Conservation (phyloP, 2,888 invertebrate species). For the Cantharis rustica region DNA sequence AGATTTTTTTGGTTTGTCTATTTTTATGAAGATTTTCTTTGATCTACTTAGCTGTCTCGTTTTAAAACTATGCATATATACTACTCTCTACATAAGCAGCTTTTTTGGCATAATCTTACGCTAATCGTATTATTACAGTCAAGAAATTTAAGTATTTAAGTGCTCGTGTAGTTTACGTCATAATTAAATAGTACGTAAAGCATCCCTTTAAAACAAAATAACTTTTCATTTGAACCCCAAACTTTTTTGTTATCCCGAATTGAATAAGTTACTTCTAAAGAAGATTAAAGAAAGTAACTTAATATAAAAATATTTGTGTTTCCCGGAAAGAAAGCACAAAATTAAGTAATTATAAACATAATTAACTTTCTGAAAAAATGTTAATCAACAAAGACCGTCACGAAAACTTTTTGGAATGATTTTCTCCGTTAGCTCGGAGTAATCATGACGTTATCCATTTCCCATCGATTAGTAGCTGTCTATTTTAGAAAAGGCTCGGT, state of each 20-base stretch:
- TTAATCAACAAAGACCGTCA: slow-evolving; percentile 1
- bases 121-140: neutral
- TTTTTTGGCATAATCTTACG: neutral
- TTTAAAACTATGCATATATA: neutral
- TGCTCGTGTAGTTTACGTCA: neutral
- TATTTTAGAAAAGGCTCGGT: neutral
- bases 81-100: neutral
- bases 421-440: neutral
- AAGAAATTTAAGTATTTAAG: neutral
- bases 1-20: neutral
- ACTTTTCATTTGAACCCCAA: neutral
- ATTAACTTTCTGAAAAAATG: neutral
- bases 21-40: neutral
- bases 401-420: neutral
- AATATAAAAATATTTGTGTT: neutral
- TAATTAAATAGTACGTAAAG: neutral
- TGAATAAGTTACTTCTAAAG: neutral
- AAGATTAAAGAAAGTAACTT: neutral
- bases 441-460: slow-evolving; percentile 5
- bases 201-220: neutral
- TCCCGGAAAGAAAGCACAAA: neutral
- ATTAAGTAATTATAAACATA: neutral
- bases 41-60: neutral
- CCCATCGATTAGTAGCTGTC: slow-evolving; percentile 1
- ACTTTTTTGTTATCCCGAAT: neutral